Evolutionary conservation across 2,113 vertebrate species (phyloP), one percentile per base, ranked within the genome.

Genomic region (Pipra filicauda): DNA sequence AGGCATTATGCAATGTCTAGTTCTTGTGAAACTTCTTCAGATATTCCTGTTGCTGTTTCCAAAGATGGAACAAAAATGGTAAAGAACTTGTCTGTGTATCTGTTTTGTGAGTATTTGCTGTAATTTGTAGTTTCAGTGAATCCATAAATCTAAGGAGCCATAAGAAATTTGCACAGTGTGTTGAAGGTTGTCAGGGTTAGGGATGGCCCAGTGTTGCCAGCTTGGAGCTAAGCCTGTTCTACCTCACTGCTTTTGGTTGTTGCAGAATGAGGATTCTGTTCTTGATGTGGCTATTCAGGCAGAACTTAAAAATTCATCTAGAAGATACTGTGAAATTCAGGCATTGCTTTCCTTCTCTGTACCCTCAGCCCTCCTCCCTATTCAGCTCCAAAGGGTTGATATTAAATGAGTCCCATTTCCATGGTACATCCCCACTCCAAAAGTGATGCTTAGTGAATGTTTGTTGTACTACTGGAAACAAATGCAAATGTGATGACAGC

Each of bases 361-460:
- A 15, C 15, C 19, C n/a, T 79, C 26, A 24, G 7, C 11, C 2
- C 3, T 85, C 7, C 8, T 57, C 24, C 22, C 18, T 76, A 0
- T 59, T 89, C 24, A 28, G 8, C 15, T 77, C 19, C 1, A 2
- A 48, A 28, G 26, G 15, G 31, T 8, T 44, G 37, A 10, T 76
- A 14, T 12, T 64, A 77, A 79, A 65, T 44, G 9, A 67, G 21
- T 28, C 11, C 6, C 69, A 15, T 46, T 83, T 31, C 24, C 2
- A 6, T 26, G 28, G 14, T 14, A 57, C 0, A 1, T 73, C 7
- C 30, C 6, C 17, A 31, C 14, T 49, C 31, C 20, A 30, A 3
- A 1, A 4, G n/a, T 35, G 67, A 22, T 69, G 24, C 22, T 64
- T 24, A 19, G 28, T 46, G 59, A 67, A 37, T 43, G 35, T 58